Base-by-base conservation (phyloP, 2,888 invertebrate species). In the Pocota personata region DNA sequence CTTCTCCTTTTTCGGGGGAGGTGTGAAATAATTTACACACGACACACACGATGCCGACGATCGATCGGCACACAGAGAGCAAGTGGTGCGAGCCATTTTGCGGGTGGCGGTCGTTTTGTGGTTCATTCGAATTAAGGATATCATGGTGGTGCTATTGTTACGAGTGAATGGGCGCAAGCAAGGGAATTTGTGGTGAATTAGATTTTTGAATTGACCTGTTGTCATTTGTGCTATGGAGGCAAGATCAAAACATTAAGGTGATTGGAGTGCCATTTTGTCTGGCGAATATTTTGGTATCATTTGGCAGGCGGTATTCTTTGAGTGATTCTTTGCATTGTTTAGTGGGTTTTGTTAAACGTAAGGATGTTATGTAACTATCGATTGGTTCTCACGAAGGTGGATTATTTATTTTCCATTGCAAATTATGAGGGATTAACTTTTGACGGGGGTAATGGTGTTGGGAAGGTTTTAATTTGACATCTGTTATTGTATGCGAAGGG, bases 231-330 rank as follows among this genome's bases (percentile, higher is more conserved):
- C 55, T 50, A 73, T 16, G 62, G 24, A 60, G 72, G 72, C 76
- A 46, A 55, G 67, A 71, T 86, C 80, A 71, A 58, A 82, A 73
- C 58, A 83, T 73, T 69, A 67, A 52, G 46, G 52, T 52, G 46
- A 80, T 16, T 86, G 40, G 71, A 82, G 80, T 86, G 82, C 82
- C 86, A 82, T 86, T 86, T 86, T 86, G 86, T 82, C 86, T 86
- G 76, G 60, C 72, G 43, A 72, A 62, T 46, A 32, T 32, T 12
- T 21, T 30, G 32, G 46, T 32, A 16, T 6, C 12, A 40, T 35
- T 72, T 60, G n/a, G 55, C 40, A 55, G 32, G 32, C 14, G 62
- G 79, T 52, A 69, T 73, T 50, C 79, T 84, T 79, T 75, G 35
- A 84, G 43, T 50, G n/a, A 43, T 75, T 48, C 14, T 69, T 78